A percentile compares a stretch with the other conserved stretches of the same genome.
phyloP scores from a whole-genome alignment of 2,113 vertebrate genomes.

The Bufo gargarizans region DNA sequence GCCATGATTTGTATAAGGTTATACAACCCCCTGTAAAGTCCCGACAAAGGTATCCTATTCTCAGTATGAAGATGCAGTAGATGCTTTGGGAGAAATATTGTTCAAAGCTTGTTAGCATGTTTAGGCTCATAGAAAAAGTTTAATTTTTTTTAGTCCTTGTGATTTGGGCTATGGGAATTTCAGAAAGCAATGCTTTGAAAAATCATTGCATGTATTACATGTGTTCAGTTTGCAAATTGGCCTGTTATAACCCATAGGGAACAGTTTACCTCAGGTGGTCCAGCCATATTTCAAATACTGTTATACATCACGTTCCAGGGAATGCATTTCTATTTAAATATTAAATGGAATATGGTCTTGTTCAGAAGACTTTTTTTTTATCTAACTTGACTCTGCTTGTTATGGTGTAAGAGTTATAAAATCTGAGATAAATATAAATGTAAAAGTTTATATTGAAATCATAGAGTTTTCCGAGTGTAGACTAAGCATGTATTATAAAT shows the following conservation, averaged over 20 bases:
- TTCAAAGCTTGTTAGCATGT: neutral
- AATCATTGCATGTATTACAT: constrained; percentile 1
- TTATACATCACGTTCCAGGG: neutral
- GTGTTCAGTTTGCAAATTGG: neutral
- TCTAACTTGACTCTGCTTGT: constrained; percentile 1
- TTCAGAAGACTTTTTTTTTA: neutral
- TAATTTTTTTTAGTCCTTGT: too few species aligned
- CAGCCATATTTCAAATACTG: constrained; percentile 12
- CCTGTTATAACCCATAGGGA: constrained; percentile 5
- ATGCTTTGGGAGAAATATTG: neutral
- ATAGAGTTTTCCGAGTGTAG: neutral
- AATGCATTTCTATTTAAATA: constrained; percentile 15
- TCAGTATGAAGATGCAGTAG: neutral
- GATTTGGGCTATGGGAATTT: neutral
- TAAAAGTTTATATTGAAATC: neutral
- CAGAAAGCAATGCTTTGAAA: neutral
- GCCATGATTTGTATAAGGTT: too few species aligned
- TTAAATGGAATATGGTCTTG: neutral
- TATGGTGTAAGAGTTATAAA: neutral
- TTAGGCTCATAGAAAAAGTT: neutral
- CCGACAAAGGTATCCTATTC: too few species aligned
- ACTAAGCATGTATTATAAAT: neutral
- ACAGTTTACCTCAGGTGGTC: constrained; percentile 1
- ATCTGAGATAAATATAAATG: neutral
- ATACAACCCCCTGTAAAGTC: too few species aligned